Base-by-base conservation (phyloP, 2,797 vertebrate species). In the Lithobates sylvaticus region DNA sequence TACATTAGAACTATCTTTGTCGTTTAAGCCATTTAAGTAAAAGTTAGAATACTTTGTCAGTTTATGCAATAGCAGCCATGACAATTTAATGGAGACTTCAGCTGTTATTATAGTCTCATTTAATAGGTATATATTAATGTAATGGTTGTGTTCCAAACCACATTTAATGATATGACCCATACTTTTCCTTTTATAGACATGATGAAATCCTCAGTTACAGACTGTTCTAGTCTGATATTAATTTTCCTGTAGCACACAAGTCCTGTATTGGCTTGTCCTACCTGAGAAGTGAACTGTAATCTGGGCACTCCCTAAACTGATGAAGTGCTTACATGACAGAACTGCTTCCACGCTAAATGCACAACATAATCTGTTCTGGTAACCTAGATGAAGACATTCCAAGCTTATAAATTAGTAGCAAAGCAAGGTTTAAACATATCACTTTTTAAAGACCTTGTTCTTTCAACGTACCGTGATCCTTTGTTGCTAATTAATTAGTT, bases 261-360 rank as follows among this genome's bases (percentile, higher is more conserved):
- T 91, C 93, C 84, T 94, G 93, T 90, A 89, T 86, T 0, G 0
- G 84, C 94, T 91, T 95, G 95, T 84, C 90, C 88, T 78, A 36
- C 90, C 89, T 85, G 84, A 91, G 81, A 71, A 82, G 42, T 88
- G 89, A 91, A 91, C 86, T 83, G 88, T 88, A 86, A 78, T 87
- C 73, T 85, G 89, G 88, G 89, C 90, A 90, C 88, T 84, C 83
- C 71, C 61, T 61, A 77, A 89, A 91, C 79, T 29, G 70, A 81
- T 74, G 86, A 90, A 88, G 77, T 83, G 88, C 42, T 86, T 39
- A 76, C 67, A 34, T 74, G 44, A n/a, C 78, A 76, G 61, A 42
- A 47, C 58, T 71, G 29, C 69, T 85, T 21, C 36, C 15, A 64
- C 27, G 5, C 42, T 32, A 76, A 70, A 70, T 34, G 26, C 23